Base-by-base conservation (phyloP, 1,140 invertebrate species). In the Spodoptera litura region DNA sequence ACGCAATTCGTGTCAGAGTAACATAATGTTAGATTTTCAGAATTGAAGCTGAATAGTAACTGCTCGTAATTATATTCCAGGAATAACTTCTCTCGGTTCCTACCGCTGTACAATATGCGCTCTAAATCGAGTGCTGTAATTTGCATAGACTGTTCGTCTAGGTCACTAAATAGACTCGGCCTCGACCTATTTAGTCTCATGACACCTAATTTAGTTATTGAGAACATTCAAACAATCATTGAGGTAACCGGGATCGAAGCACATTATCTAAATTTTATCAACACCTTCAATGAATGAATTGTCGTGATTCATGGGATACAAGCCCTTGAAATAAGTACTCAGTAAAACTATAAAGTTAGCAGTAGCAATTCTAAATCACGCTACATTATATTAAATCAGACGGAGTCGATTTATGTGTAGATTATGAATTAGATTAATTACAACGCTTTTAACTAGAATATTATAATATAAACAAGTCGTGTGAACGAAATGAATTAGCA, bases 121-220 rank as follows among this genome's bases (percentile, higher is more conserved):
- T 70, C 62, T 75, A 79, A 61, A 79, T 70, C 35, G 56, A 75
- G 78, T 79, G 68, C 11, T 55, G 53, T 59, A 76, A 75, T 79
- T 77, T 79, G 35, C 73, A 82, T 68, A 78, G 59, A 66, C 59
- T 59, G 66, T 85, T 84, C 72, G 82, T 86, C 87, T 88, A 90
- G 86, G 81, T 88, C 84, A 77, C 78, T 79, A 86, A 88, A 91
- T 88, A 83, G 79, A 89, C 62, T 59, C 83, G 88, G 83, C 91
- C 91, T 93, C 90, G 90, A 91, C 91, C 89, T 74, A 88, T 89
- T 91, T 93, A 62, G 44, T 66, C 53, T 64, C 74, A 80, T 81
- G 84, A 87, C 86, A 87, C 83, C 82, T 85, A 88, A 85, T 89
- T 89, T 83, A 87, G 85, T 79, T 85, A 91, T 90, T 89, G 85